Conservation (phyloP, 2,113 vertebrate genomes). For the Larimichthys crocea region DNA sequence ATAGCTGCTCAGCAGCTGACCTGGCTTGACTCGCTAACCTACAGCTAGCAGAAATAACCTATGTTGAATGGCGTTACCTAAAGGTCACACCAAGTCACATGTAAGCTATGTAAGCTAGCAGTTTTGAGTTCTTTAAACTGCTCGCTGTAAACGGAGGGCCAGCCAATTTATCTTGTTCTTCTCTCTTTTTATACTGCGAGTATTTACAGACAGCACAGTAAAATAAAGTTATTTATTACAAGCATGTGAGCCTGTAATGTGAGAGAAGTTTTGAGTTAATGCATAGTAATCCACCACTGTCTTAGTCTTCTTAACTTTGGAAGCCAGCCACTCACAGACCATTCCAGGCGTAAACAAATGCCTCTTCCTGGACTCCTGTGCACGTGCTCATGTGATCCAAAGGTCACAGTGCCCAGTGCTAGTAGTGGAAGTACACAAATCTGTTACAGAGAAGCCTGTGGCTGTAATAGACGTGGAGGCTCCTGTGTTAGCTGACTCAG, state of each 20-base stretch:
- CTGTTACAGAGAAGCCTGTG: background rate
- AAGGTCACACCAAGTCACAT: background rate
- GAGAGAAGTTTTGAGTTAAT: slow-evolving; percentile 8
- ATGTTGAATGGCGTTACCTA: background rate
- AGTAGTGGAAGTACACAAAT: background rate
- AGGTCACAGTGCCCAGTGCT: slow-evolving; percentile 5
- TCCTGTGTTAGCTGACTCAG: background rate
- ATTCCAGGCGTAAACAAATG: slow-evolving; percentile 15
- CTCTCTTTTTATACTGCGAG: background rate
- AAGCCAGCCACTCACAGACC: background rate
- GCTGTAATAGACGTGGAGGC: background rate
- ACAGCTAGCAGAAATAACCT: slow-evolving; percentile 16
- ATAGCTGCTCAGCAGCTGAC: background rate
- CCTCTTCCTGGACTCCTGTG: slow-evolving; percentile 19
- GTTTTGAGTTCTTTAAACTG: slow-evolving; percentile 10
- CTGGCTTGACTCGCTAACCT: background rate
- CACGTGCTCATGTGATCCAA: background rate
- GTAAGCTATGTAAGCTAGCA: slow-evolving; percentile 1
- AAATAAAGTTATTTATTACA: background rate
- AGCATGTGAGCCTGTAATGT: background rate
- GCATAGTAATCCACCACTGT: background rate
- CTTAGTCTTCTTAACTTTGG: slow-evolving; percentile 3
- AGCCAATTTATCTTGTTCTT: background rate
- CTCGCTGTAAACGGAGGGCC: background rate
- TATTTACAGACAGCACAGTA: background rate